Evolutionary conservation across 2,888 invertebrate genomes (phyloP).

Genomic region (Parochlus steinenii): DNA sequence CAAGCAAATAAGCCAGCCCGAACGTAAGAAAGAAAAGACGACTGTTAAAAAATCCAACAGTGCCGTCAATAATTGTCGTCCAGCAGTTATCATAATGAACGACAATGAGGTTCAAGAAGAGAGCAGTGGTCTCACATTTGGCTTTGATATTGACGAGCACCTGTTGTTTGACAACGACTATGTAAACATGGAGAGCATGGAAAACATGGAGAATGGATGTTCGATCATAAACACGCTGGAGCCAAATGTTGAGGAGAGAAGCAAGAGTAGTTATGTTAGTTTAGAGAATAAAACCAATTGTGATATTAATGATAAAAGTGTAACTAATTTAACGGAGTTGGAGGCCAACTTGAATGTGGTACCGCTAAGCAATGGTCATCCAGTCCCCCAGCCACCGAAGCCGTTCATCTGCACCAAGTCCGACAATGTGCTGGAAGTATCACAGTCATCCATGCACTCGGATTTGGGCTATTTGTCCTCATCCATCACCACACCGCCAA

Average conservation of each 20-base stretch:
- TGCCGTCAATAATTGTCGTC: slow-evolving; percentile 28
- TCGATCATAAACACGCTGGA: background rate
- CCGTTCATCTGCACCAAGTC: slow-evolving; percentile 1
- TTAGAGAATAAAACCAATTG: slow-evolving; percentile 11
- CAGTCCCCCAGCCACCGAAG: slow-evolving; percentile 2
- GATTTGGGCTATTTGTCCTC: slow-evolving; percentile 11
- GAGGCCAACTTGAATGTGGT: slow-evolving; percentile 1
- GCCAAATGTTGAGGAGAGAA: background rate
- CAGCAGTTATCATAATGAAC: slow-evolving; percentile 58
- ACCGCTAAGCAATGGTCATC: slow-evolving; percentile 1
- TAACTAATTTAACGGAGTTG: slow-evolving; percentile 10
- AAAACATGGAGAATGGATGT: background rate
- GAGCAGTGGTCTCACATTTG: slow-evolving; percentile 39
- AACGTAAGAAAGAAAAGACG: slow-evolving; percentile 5
- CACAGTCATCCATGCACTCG: slow-evolving; percentile 4
- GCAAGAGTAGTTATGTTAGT: slow-evolving; percentile 1
- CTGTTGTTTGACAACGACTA: slow-evolving; percentile 37
- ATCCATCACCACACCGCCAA: slow-evolving; percentile 7
- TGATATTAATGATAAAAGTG: slow-evolving; percentile 12
- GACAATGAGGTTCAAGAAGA: slow-evolving; percentile 30
- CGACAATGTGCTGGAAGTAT: slow-evolving; percentile 3
- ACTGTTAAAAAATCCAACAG: slow-evolving; percentile 1
- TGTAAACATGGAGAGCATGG: slow-evolving; percentile 9
- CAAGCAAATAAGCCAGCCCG: background rate
- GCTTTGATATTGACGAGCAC: slow-evolving; percentile 62